Conservation (phyloP, 2,797 vertebrate genomes). For the Platalea minor region DNA sequence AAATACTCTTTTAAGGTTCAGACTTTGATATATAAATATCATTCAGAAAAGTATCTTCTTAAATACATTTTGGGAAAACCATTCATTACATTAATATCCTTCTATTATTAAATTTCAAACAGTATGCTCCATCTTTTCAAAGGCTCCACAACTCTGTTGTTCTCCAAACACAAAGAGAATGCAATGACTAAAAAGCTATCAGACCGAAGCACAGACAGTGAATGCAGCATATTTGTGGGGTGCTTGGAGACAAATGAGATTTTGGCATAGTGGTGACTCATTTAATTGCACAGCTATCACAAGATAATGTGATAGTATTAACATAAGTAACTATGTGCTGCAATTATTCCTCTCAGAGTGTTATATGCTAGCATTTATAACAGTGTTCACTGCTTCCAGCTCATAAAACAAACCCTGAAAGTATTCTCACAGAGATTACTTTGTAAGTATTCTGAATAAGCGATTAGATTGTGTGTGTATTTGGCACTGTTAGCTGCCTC, state of each 20-base stretch:
- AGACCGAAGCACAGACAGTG: constrained; percentile 28
- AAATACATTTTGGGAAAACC: background rate
- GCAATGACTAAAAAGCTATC: constrained; percentile 31
- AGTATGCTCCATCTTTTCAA: background rate
- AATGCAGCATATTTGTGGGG: constrained; percentile 33
- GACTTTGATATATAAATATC: background rate
- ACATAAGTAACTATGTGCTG: constrained; percentile 53
- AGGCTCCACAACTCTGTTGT: background rate
- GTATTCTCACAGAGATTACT: background rate
- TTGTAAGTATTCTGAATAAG: background rate
- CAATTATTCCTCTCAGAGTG: constrained; percentile 46
- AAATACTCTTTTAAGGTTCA: background rate
- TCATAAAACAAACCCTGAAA: constrained; percentile 4
- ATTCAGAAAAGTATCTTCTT: constrained; percentile 1
- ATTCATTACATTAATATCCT: constrained; percentile 33
- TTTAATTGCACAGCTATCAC: constrained; percentile 64
- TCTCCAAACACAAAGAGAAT: constrained; percentile 50
- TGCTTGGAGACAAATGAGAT: constrained; percentile 60
- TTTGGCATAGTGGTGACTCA: constrained; percentile 45
- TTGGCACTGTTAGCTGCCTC: background rate
- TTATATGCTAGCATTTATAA: constrained; percentile 4
- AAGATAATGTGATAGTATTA: constrained; percentile 66
- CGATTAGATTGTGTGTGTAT: background rate
- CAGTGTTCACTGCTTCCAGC: background rate
- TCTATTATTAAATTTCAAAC: background rate